Evolutionary conservation across 2,888 invertebrate genomes (phyloP).

Genomic region (Ectobius pallidus): DNA sequence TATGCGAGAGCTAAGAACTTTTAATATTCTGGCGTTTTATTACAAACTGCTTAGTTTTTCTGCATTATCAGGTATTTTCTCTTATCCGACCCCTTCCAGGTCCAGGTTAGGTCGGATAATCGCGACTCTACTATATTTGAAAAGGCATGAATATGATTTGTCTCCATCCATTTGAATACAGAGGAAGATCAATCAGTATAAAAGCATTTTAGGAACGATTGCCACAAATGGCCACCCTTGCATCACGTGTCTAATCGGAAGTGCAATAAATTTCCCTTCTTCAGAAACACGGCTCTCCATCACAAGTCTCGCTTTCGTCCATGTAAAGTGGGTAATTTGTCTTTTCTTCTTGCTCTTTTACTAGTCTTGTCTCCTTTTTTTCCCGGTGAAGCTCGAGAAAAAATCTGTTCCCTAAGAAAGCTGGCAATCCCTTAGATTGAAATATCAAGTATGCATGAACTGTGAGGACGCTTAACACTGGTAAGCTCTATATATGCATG

Average conservation of each 20-base stretch:
- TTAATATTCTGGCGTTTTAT: no score
- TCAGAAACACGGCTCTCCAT: neutral
- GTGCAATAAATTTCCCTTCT: neutral
- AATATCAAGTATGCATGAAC: constrained; percentile 42
- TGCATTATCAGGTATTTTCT: no score
- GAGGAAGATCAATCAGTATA: neutral
- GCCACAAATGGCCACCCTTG: neutral
- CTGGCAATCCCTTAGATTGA: constrained; percentile 42
- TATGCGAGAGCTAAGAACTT: no score
- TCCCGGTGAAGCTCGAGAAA: constrained; percentile 19
- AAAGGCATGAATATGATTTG: no score
- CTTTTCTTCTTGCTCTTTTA: constrained; percentile 9
- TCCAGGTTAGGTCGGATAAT: no score
- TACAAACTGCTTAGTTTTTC: no score
- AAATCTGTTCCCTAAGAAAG: constrained; percentile 37
- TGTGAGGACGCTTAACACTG: neutral
- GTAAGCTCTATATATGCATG: neutral
- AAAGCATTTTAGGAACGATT: neutral
- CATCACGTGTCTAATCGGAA: neutral
- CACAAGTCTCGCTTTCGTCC: constrained; percentile 9
- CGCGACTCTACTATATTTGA: no score
- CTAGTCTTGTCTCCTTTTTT: constrained; percentile 5
- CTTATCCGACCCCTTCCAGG: no score
- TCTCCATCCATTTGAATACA: neutral
- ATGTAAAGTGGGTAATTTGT: constrained; percentile 23